Base-by-base conservation (phyloP, 1,140 invertebrate genomes). In the Achatina immaculata region DNA sequence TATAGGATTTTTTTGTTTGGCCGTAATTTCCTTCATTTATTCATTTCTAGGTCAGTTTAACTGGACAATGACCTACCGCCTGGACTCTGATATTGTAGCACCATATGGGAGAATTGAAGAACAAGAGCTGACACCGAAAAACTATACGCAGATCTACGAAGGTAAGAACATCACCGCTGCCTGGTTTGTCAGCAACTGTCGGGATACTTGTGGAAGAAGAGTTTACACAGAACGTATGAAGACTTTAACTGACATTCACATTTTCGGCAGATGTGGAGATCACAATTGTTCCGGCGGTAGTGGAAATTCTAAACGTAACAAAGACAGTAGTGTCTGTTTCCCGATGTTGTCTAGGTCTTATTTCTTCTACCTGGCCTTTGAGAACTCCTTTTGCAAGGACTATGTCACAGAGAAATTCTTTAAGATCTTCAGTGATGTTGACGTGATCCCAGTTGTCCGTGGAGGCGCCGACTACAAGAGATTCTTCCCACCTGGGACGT, bases 401-500 rank as follows among this genome's bases (percentile, higher is more conserved):
- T 99, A 99, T 90, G 96, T 98, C 66, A 98, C 97, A 0, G 97
- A 99, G 89, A 99, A 99, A 89, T 97, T 98, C 90, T 99, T 96
- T 89, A 58, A 45, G 42, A 40, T n/a, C 21, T 42, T 69, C 11
- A 16, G 2, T 31, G 7, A 31, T 38, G 7, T 14, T 68, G 2
- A 69, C 21, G 21, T 69, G 3, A 42, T 69, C 11, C 68, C 68
- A 1, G 68, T 69, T 24, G 68, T 42, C 1, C 24, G 68, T 21
- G 68, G 68, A 7, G 68, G 68, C 19, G 38, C 42, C 24, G 42
- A 69, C n/a, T 69, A 69, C 42, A 42, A 40, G 0, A 69, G 42
- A 69, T 69, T 40, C 24, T 16, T 69, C 1, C 68, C 68, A 1
- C 0, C 3, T 28, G 68, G 38, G 4, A 42, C 24, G 4, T 69